Percentiles rank a stretch among this genome's conserved stretches.
phyloP scores from a whole-genome alignment of 37 sponge, comb jelly and placozoan species.

The Bolinopsis microptera region DNA sequence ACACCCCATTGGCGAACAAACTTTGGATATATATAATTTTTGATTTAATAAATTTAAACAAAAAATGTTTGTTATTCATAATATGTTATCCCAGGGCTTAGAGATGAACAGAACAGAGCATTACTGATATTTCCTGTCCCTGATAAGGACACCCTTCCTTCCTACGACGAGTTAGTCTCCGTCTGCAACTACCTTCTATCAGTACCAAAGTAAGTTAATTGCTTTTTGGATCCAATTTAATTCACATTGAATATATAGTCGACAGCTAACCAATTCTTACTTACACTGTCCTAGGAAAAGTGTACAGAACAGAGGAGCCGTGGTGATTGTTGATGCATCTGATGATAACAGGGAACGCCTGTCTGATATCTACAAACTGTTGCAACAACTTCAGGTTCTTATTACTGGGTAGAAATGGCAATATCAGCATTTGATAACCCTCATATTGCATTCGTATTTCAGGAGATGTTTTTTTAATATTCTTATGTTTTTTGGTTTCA shows the following conservation, averaged over 20 bases:
- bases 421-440: no score
- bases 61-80: not conserved
- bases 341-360: not conserved
- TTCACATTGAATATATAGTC: no score
- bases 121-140: slow-evolving; percentile 40
- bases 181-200: slow-evolving; percentile 25
- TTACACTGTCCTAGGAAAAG: not conserved
- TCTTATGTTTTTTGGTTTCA: no score
- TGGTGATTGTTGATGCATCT: not conserved
- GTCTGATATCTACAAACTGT: not conserved
- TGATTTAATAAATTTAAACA: not conserved
- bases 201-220: not conserved
- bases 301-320: not conserved
- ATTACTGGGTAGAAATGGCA: no score
- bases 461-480: no score
- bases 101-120: not conserved
- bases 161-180: not conserved
- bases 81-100: not conserved
- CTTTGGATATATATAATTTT: no score
- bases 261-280: no score
- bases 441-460: no score
- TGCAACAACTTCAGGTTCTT: not conserved
- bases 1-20: no score
- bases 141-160: not conserved
- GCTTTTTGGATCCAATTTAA: no score